Base-by-base conservation (phyloP, 2,797 vertebrate genomes). In the Onychomys torridus region DNA sequence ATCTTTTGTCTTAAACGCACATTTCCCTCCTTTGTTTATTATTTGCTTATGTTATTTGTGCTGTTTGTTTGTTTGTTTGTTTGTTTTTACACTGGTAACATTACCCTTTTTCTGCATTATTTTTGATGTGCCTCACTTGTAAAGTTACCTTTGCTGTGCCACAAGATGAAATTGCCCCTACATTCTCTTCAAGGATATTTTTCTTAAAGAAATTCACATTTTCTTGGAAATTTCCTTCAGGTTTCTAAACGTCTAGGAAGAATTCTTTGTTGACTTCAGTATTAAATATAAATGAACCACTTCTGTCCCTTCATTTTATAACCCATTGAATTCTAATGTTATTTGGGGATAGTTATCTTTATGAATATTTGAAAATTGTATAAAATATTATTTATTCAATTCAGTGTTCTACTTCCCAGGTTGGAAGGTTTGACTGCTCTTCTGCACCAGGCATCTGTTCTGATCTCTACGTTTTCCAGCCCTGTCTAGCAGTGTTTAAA, bases 401-500 rank as follows among this genome's bases (percentile, higher is more conserved):
- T 96, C 16, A 71, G 27, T 57, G 86, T 90, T 95, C 23, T 97
- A 55, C 97, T 98, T 96, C 98, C 93, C 90, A 99, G 99, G 99
- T 99, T 89, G 99, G 99, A 93, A 99, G 98, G 94, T 99, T 99
- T 21, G 98, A 99, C 97, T 99, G 99, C 90, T 92, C 97, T 32
- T 97, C 98, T 8, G 99, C 99, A 90, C 97, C 98, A 32, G 95
- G 98, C 32, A 76, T 99, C 94, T 99, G 99, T 97, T 98, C 97
- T 92, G 99, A 99, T 43, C 98, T 99, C 0, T 99, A 99, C 97
- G 99, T 99, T 97, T 98, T 99, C 43, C 99, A 99, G 97, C 98
- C 99, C 9, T 99, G 99, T 85, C 98, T 99, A 63, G 99, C 99
- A 2, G 99, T 99, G 79, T 99, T 99, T 98, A 99, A 99, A 99